Base-by-base conservation (phyloP, 2,888 invertebrate species). In the Tenthredo mesomela region DNA sequence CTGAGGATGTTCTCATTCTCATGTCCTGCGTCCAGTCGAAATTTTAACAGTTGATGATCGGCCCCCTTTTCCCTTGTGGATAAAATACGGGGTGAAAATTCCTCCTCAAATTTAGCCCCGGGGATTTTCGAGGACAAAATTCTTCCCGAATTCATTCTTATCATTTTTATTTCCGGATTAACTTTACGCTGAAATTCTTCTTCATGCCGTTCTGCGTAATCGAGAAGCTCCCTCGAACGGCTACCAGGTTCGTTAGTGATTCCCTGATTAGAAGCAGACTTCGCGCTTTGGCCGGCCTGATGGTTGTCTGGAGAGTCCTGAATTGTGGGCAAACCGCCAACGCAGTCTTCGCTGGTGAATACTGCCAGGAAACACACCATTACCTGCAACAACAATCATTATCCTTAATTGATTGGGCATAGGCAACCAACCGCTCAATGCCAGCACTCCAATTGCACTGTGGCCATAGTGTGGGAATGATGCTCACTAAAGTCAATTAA, bases 371-470 rank as follows among this genome's bases (percentile, higher is more conserved):
- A 83, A 85, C 85, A 33, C 77, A 84, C 84, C 84, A 87, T 73
- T 85, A 83, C 84, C 88, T 88, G 87, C 73, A 88, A 88, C 86
- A 86, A 85, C 77, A 86, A 70, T 84, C 84, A 85, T 86, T 87
- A 85, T 85, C 85, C 82, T 84, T 87, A 86, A 87, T 87, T 86
- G 86, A 85, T 84, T 82, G 82, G 77, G 77, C 77, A 29, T 54
- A 77, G 77, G 77, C 77, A 77, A 29, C 77, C 77, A n/a, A 77
- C 77, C 77, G 77, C 50, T 47, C 47, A 54, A 47, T 47, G 7
- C 50, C 47, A 47, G 33, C 18, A 29, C 47, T 50, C 33, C 29
- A 54, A 33, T 77, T 54, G 47, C 43, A 47, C 43, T 67, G 82
- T 25, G 67, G 33, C 40, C 47, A 33, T 50, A 9, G 29, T 77